Evolutionary conservation across 2,797 vertebrate species (phyloP).

Genomic region (Polyboroides typus): DNA sequence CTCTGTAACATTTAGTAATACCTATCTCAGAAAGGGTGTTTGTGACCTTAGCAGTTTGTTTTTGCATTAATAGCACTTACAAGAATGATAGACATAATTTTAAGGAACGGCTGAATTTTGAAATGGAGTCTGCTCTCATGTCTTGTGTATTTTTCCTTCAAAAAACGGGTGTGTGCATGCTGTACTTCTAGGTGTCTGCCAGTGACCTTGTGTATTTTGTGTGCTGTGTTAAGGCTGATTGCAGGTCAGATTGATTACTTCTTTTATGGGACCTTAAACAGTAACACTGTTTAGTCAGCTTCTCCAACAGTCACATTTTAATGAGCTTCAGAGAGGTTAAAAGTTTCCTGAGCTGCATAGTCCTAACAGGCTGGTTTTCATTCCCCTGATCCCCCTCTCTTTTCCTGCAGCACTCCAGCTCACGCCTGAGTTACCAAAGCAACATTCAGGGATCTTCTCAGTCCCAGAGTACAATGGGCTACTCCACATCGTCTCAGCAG

Average conservation of each 20-base stretch:
- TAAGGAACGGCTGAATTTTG: neutral
- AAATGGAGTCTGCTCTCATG: neutral
- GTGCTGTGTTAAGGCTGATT: neutral
- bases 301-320: neutral
- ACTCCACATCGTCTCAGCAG: conserved; percentile 93
- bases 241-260: neutral
- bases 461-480: conserved; percentile 93
- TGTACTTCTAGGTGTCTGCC: neutral
- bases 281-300: neutral
- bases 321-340: neutral
- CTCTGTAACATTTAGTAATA: neutral
- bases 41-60: neutral
- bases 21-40: neutral
- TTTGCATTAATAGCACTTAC: neutral
- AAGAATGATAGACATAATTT: fast-evolving
- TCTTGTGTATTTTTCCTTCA: neutral
- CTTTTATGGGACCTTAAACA: neutral
- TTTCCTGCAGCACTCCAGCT: conserved; percentile 85
- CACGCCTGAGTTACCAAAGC: conserved; percentile 98
- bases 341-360: neutral
- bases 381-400: neutral
- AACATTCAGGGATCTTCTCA: conserved; percentile 93
- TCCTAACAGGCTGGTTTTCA: neutral
- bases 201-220: neutral
- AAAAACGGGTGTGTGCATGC: neutral